These are phyloP conservation scores for Ophiodon elongatus DNA, from an alignment of 2,113 vertebrate species.

Conservation along the genomic window DNA sequence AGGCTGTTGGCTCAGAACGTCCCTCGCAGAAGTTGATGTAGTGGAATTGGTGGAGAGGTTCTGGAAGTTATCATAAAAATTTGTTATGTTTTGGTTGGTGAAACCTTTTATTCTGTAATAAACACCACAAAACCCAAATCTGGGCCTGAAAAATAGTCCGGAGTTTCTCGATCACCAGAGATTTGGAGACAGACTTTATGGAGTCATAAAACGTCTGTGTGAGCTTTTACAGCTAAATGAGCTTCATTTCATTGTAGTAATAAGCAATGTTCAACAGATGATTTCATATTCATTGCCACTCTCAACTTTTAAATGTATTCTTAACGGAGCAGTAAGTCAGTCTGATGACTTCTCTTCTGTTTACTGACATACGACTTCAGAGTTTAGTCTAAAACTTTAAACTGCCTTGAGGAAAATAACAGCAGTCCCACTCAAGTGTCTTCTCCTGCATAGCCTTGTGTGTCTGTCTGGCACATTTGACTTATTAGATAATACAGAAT, in stretches of 20 bases:
- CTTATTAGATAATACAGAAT: not conserved
- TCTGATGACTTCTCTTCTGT: constrained; percentile 10
- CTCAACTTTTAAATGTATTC: constrained; percentile 18
- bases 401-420: constrained; percentile 5
- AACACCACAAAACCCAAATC: not conserved
- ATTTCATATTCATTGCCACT: constrained; percentile 18
- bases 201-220: constrained; percentile 38
- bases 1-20: not conserved
- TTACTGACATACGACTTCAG: constrained; percentile 6
- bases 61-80: not conserved
- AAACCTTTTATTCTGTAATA: constrained; percentile 9
- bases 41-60: not conserved
- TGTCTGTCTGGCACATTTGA: constrained; percentile 10
- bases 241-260: constrained; percentile 46
- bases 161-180: constrained; percentile 5
- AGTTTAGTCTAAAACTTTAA: not conserved
- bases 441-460: not conserved
- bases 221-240: constrained; percentile 45
- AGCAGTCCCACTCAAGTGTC: not conserved
- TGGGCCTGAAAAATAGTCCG: not conserved
- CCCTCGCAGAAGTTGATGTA: not conserved
- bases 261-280: constrained; percentile 38
- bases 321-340: constrained; percentile 15
- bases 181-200: constrained; percentile 36
- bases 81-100: constrained; percentile 12